phyloP scores from a whole-genome alignment of 2,888 invertebrate genomes.

The Pelosia muscerda region DNA sequence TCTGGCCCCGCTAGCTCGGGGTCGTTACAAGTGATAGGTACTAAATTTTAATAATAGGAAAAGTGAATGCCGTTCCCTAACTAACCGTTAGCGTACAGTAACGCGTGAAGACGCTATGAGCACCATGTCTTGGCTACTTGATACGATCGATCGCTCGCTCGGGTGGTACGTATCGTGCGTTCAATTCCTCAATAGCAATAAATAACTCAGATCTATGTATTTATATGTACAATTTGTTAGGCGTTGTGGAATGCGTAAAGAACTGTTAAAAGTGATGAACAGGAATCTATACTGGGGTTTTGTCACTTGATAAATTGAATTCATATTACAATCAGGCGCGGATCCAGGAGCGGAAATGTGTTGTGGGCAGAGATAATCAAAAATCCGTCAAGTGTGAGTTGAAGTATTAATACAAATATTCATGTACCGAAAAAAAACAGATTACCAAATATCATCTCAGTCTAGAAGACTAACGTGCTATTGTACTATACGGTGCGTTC shows the following conservation, averaged over 20 bases:
- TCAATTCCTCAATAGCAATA: slow-evolving; percentile 45
- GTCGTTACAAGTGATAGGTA: slow-evolving; percentile 37
- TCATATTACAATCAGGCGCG: too few relatives aligned
- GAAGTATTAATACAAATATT: too few relatives aligned
- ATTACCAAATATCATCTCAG: too few relatives aligned
- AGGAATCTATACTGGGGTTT: not conserved
- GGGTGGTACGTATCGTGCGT: not conserved
- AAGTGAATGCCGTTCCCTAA: slow-evolving; percentile 58
- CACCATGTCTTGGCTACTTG: slow-evolving; percentile 64
- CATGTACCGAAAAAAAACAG: too few relatives aligned
- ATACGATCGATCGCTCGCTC: not conserved
- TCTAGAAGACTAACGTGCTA: too few relatives aligned
- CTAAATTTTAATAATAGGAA: slow-evolving; percentile 45
- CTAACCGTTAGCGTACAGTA: slow-evolving; percentile 36
- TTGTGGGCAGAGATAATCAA: too few relatives aligned
- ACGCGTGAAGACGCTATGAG: slow-evolving; percentile 52
- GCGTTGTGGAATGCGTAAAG: slow-evolving; percentile 13
- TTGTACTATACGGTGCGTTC: too few relatives aligned
- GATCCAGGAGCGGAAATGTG: too few relatives aligned
- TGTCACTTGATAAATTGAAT: not conserved
- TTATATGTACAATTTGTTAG: slow-evolving; percentile 22
- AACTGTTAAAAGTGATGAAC: not conserved
- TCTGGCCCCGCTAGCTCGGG: slow-evolving; percentile 46
- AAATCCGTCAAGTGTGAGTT: too few relatives aligned
- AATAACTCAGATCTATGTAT: slow-evolving; percentile 46